Conservation (phyloP, 2,113 vertebrate species). For the Marcusenius ussheri region DNA sequence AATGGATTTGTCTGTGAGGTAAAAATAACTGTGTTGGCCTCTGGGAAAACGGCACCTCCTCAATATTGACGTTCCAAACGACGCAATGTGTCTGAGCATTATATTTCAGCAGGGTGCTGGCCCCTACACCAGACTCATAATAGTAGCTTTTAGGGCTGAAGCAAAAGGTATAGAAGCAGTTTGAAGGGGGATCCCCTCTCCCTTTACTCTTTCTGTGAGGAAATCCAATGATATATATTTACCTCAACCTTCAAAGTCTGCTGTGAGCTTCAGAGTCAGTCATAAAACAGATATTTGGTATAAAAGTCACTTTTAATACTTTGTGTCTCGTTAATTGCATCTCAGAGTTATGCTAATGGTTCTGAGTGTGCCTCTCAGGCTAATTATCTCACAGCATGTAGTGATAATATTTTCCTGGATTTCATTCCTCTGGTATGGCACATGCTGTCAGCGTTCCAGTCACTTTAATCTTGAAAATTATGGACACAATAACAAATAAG, state of each 20-base stretch:
- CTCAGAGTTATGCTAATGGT: neutral
- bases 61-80: neutral
- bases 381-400: constrained; percentile 14
- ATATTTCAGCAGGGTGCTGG: neutral
- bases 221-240: neutral
- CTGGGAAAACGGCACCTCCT: neutral
- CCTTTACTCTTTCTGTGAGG: neutral
- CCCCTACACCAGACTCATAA: neutral
- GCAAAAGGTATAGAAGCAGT: neutral
- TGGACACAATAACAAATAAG: neutral
- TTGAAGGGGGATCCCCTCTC: neutral
- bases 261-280: neutral
- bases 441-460: neutral
- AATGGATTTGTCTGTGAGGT: neutral
- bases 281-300: neutral
- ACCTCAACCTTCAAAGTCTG: neutral
- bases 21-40: neutral
- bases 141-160: neutral
- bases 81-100: neutral
- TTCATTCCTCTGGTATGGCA: neutral
- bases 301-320: neutral
- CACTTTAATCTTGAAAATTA: neutral
- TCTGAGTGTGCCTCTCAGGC: neutral
- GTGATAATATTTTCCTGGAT: constrained; percentile 12
- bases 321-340: neutral